Conservation (phyloP, 2,888 invertebrate species). For the Lasioglossum oenotherae region DNA sequence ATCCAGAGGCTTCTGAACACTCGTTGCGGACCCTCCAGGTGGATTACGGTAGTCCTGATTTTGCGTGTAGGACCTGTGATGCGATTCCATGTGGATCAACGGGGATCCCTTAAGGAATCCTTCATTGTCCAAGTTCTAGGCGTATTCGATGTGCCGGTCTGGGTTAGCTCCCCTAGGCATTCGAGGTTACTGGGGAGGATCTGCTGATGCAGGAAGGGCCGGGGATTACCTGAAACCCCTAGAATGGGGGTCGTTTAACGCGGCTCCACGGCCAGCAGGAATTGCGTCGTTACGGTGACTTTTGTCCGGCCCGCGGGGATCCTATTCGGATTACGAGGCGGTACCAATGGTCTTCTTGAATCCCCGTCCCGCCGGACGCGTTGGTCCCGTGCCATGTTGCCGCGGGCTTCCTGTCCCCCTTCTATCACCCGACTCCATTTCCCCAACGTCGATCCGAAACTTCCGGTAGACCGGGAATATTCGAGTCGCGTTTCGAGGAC, state of each 20-base stretch:
- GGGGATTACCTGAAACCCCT: slow-evolving; percentile 41
- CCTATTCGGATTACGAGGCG: slow-evolving; percentile 23
- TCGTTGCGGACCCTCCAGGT: not conserved
- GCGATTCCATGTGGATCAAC: not conserved
- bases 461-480: not conserved
- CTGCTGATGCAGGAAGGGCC: slow-evolving; percentile 52
- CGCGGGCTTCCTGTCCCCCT: slow-evolving; percentile 10
- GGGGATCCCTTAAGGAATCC: not conserved
- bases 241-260: slow-evolving; percentile 59
- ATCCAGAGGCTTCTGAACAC: not conserved
- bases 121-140: not conserved
- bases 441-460: not conserved
- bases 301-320: slow-evolving; percentile 44
- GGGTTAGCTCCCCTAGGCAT: not conserved
- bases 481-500: slow-evolving; percentile 2
- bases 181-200: slow-evolving; percentile 29
- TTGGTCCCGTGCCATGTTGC: slow-evolving; percentile 17
- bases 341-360: slow-evolving; percentile 15
- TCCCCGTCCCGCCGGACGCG: slow-evolving; percentile 20
- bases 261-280: slow-evolving; percentile 27
- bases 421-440: slow-evolving; percentile 10
- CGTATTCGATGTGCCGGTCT: not conserved
- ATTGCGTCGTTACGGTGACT: slow-evolving; percentile 64
- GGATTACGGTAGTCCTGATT: not conserved
- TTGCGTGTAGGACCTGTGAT: not conserved